phyloP scores from a whole-genome alignment of 2,113 vertebrate genomes.

The Pterocles gutturalis region DNA sequence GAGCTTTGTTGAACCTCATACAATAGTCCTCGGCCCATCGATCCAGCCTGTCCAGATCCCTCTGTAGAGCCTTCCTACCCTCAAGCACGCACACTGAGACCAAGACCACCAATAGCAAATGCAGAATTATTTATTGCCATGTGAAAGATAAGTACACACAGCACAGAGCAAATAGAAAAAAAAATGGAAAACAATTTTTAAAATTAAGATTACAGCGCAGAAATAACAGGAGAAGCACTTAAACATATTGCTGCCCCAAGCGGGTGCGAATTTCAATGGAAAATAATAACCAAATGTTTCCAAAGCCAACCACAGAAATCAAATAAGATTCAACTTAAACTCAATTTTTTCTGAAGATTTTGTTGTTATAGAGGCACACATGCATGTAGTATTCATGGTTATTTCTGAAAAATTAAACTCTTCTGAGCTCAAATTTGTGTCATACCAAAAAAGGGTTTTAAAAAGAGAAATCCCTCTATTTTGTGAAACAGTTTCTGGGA shows the following conservation, averaged over 20 bases:
- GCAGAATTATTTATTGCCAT: background rate
- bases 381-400: conserved; percentile 39
- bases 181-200: background rate
- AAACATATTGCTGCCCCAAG: conserved; percentile 24
- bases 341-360: conserved; percentile 28
- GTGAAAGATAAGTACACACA: conserved; percentile 4
- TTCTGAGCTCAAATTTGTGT: conserved; percentile 52
- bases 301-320: conserved; percentile 62
- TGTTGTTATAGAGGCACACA: conserved; percentile 34
- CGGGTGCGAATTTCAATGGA: conserved; percentile 67
- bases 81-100: background rate
- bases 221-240: conserved; percentile 46
- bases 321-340: conserved; percentile 41
- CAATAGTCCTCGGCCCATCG: too few species aligned
- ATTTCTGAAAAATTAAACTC: conserved; percentile 55
- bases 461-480: conserved; percentile 59
- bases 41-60: too few species aligned
- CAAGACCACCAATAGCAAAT: conserved; percentile 10
- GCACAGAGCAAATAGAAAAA: background rate
- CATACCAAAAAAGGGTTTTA: conserved; percentile 45
- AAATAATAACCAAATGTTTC: conserved; percentile 73
- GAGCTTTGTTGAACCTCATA: too few species aligned
- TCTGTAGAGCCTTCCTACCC: too few species aligned
- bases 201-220: conserved; percentile 1
- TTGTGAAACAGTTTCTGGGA: conserved; percentile 55